Conservation (phyloP, 1,140 invertebrate species). For the Aphidius gifuensis region DNA sequence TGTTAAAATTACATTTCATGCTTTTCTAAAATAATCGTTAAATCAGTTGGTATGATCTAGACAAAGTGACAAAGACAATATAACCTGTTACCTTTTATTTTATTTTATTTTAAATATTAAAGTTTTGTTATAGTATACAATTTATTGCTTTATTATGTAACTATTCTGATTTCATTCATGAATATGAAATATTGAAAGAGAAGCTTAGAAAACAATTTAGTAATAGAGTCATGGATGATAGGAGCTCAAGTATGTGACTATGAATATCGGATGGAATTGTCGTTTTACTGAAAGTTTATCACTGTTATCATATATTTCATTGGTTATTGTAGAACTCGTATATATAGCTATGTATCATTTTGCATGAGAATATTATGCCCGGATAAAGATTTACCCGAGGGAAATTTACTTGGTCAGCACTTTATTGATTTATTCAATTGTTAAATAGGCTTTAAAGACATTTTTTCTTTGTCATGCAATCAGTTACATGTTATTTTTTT, state of each 20-base stretch:
- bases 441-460: too few species aligned
- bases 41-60: too few species aligned
- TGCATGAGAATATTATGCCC: constrained; percentile 17
- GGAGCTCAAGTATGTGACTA: neutral
- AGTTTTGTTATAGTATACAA: too few species aligned
- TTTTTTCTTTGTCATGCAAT: too few species aligned
- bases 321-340: neutral
- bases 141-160: too few species aligned
- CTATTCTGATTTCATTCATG: neutral
- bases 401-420: constrained; percentile 16
- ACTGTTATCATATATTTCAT: neutral
- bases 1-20: too few species aligned
- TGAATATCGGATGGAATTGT: neutral
- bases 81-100: too few species aligned
- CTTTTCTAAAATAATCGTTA: too few species aligned
- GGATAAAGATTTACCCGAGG: constrained; percentile 17
- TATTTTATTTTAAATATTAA: too few species aligned
- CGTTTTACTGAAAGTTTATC: constrained; percentile 3
- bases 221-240: constrained; percentile 21
- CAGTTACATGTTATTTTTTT: too few species aligned
- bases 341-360: neutral
- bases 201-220: constrained; percentile 39
- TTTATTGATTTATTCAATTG: too few species aligned
- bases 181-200: neutral
- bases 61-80: too few species aligned